phyloP scores from a whole-genome alignment of 2,888 invertebrate genomes.

The Mesorhabditis sp. region DNA sequence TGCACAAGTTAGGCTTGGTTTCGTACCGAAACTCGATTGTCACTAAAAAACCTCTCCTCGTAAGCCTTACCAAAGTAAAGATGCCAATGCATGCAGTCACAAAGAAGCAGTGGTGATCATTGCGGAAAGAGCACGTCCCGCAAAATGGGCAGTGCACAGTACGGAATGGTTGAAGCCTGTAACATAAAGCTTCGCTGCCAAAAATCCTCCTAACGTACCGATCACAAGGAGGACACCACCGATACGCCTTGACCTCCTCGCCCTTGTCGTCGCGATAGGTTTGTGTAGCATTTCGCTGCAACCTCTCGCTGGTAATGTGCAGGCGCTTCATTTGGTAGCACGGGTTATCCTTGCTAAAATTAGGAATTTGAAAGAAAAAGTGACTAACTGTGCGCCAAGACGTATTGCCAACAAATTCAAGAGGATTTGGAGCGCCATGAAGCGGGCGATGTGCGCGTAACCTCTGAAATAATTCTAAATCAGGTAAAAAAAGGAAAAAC shows the following conservation, averaged over 20 bases:
- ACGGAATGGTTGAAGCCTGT: neutral
- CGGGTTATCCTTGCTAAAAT: neutral
- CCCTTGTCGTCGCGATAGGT: neutral
- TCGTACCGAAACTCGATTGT: too few species aligned
- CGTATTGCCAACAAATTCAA: neutral
- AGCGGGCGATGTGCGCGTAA: neutral
- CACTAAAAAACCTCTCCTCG: too few species aligned
- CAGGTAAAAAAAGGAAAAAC: neutral
- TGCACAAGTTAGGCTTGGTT: too few species aligned
- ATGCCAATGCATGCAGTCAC: neutral
- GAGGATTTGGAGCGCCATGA: neutral
- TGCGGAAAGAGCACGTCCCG: neutral
- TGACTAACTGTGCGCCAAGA: neutral
- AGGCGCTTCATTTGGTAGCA: slow-evolving; percentile 1
- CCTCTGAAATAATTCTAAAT: too few species aligned
- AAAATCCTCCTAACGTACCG: neutral
- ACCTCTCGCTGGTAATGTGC: neutral
- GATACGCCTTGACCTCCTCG: neutral
- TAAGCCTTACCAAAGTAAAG: neutral
- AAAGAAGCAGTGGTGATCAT: slow-evolving; percentile 4
- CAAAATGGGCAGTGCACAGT: neutral
- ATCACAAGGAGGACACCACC: neutral
- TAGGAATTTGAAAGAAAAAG: neutral
- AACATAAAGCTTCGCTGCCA: neutral
- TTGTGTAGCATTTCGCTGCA: neutral